Conservation (phyloP, 2,797 vertebrate species). For the Chelmon rostratus region DNA sequence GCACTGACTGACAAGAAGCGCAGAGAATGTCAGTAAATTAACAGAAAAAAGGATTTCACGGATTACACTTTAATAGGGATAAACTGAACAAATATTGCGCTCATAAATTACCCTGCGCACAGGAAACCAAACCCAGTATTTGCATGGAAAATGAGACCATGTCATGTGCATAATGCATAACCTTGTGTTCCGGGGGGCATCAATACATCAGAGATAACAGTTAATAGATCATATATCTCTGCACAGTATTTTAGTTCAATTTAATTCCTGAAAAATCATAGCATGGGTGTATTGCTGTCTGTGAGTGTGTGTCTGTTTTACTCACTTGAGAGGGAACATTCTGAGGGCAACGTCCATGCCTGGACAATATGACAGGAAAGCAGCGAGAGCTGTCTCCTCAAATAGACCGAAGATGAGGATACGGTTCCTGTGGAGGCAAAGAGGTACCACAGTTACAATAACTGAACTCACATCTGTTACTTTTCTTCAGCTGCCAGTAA, state of each 20-base stretch:
- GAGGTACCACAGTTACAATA: neutral
- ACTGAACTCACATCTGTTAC: neutral
- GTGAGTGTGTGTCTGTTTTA: constrained; percentile 31
- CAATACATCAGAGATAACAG: neutral
- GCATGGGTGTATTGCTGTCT: accelerated
- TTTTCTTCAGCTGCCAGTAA: too few species aligned
- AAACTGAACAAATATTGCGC: constrained; percentile 6
- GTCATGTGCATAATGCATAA: too few species aligned
- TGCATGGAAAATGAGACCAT: neutral
- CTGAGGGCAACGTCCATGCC: constrained; percentile 95
- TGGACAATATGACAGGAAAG: constrained; percentile 96
- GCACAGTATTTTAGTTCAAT: neutral
- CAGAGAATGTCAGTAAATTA: neutral
- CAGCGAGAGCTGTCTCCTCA: constrained; percentile 96
- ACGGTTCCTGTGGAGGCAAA: constrained; percentile 89
- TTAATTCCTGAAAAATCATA: neutral
- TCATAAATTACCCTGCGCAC: neutral
- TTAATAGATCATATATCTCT: neutral
- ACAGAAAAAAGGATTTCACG: constrained; percentile 36
- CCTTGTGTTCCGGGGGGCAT: neutral
- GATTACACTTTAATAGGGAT: constrained; percentile 30
- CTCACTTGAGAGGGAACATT: constrained; percentile 98
- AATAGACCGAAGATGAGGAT: constrained; percentile 99
- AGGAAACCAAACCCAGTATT: constrained; percentile 6
- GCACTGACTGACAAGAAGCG: neutral